These are phyloP conservation scores for Holotrichia oblita DNA, from an alignment of 1,140 invertebrate species.

Conservation along the genomic window DNA sequence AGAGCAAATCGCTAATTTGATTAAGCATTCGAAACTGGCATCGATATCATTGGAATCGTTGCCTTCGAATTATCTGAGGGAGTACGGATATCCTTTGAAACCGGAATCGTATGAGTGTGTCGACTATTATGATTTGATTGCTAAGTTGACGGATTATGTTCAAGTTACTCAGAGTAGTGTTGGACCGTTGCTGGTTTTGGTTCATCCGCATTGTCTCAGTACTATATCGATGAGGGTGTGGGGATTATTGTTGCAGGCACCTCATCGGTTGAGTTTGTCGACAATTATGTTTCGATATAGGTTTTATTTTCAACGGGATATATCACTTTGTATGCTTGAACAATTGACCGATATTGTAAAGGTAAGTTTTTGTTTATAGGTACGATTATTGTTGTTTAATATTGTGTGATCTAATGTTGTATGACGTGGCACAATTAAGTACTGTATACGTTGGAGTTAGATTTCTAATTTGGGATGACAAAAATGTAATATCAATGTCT, in stretches of 20 bases:
- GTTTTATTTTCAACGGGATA: constrained; percentile 51
- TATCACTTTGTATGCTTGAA: constrained; percentile 52
- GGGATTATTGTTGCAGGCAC: constrained; percentile 55
- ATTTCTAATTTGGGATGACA: too few relatives aligned
- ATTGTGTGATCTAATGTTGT: too few relatives aligned
- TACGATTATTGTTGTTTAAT: not conserved
- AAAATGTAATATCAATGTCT: too few relatives aligned
- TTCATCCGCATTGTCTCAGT: constrained; percentile 48
- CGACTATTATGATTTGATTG: constrained; percentile 65
- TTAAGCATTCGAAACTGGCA: constrained; percentile 60
- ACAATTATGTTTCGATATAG: constrained; percentile 54
- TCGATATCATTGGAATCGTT: constrained; percentile 63
- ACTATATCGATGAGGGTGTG: constrained; percentile 54
- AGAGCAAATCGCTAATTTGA: constrained; percentile 66
- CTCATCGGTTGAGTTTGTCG: constrained; percentile 51
- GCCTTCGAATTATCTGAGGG: constrained; percentile 63
- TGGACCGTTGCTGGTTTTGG: constrained; percentile 52
- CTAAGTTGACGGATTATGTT: constrained; percentile 63
- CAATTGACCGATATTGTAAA: constrained; percentile 53
- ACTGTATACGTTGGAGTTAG: too few relatives aligned
- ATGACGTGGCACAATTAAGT: too few relatives aligned
- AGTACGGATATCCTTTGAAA: constrained; percentile 69
- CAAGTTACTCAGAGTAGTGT: constrained; percentile 52
- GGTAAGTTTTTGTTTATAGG: constrained; percentile 44
- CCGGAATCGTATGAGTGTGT: constrained; percentile 66